These are phyloP conservation scores for Scomber japonicus DNA, from an alignment of 2,113 vertebrate species.

Conservation along the genomic window DNA sequence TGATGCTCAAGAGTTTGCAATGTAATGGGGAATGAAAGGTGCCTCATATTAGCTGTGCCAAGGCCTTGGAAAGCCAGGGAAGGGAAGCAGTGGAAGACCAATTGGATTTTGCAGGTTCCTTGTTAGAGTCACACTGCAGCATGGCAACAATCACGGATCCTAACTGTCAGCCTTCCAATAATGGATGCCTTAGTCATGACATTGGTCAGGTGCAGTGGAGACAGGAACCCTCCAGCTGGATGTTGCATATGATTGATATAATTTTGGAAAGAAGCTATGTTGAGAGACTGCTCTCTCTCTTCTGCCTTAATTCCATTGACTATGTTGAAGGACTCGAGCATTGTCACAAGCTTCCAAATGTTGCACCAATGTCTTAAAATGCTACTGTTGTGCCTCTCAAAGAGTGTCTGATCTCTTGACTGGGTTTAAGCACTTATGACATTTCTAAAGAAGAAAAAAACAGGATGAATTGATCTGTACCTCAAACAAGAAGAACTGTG, in stretches of 20 bases:
- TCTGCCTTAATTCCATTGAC: slow-evolving; percentile 59
- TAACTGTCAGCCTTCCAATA: background rate
- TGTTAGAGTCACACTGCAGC: slow-evolving; percentile 15
- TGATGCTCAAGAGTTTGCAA: slow-evolving; percentile 19
- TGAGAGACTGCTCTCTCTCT: slow-evolving; percentile 16
- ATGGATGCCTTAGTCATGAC: background rate
- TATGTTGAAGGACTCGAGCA: slow-evolving; percentile 46
- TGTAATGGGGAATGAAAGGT: slow-evolving; percentile 1
- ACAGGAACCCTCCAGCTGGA: slow-evolving; percentile 21
- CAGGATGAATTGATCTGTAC: slow-evolving; percentile 64
- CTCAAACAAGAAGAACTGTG: slow-evolving; percentile 64
- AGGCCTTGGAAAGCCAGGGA: background rate
- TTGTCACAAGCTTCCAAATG: slow-evolving; percentile 53
- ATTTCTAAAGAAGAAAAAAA: slow-evolving; percentile 49
- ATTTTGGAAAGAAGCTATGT: slow-evolving; percentile 34
- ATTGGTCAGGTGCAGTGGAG: background rate
- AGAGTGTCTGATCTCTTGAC: slow-evolving; percentile 70
- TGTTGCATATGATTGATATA: slow-evolving; percentile 8
- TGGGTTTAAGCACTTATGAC: slow-evolving; percentile 81
- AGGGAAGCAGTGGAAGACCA: background rate
- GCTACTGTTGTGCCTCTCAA: slow-evolving; percentile 79
- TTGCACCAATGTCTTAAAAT: slow-evolving; percentile 79
- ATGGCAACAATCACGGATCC: background rate
- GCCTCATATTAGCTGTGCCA: background rate
- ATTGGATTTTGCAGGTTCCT: slow-evolving; percentile 8